Evolutionary conservation across 2,797 vertebrate species (phyloP).

Genomic region (Chrosomus eos): DNA sequence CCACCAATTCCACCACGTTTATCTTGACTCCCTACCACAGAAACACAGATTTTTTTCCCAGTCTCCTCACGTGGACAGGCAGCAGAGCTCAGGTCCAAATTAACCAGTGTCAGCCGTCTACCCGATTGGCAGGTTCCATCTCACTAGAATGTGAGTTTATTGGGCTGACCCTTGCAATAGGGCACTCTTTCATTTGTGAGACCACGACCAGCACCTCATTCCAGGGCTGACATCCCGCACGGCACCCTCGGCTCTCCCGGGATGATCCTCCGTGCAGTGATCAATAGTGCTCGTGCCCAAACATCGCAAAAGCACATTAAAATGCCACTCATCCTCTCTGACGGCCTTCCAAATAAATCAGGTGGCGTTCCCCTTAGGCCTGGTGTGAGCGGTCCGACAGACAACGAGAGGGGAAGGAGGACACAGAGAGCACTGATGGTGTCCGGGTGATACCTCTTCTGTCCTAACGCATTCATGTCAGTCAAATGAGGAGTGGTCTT

Average conservation of each 20-base stretch:
- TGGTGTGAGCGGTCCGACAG: slow-evolving; percentile 53
- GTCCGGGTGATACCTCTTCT: slow-evolving; percentile 44
- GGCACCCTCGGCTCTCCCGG: slow-evolving; percentile 61
- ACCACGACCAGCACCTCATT: slow-evolving; percentile 78
- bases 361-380: slow-evolving; percentile 73
- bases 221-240: slow-evolving; percentile 75
- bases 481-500: slow-evolving; percentile 37
- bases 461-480: slow-evolving; percentile 54
- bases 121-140: slow-evolving; percentile 75
- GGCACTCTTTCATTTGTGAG: slow-evolving; percentile 81
- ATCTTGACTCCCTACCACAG: background rate
- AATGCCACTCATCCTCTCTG: slow-evolving; percentile 81
- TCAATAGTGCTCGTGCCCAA: slow-evolving; percentile 85
- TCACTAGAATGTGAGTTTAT: slow-evolving; percentile 73
- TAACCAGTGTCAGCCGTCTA: slow-evolving; percentile 66
- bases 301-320: slow-evolving; percentile 86
- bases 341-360: slow-evolving; percentile 81
- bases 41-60: slow-evolving; percentile 26
- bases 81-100: slow-evolving; percentile 54
- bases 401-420: slow-evolving; percentile 60
- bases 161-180: slow-evolving; percentile 76
- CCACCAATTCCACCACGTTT: background rate
- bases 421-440: slow-evolving; percentile 13
- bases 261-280: slow-evolving; percentile 70
- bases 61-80: slow-evolving; percentile 44